Percentiles rank a stretch among this genome's conserved stretches.
phyloP scores from a whole-genome alignment of 2,113 vertebrate species.

The Athene cunicularia region DNA sequence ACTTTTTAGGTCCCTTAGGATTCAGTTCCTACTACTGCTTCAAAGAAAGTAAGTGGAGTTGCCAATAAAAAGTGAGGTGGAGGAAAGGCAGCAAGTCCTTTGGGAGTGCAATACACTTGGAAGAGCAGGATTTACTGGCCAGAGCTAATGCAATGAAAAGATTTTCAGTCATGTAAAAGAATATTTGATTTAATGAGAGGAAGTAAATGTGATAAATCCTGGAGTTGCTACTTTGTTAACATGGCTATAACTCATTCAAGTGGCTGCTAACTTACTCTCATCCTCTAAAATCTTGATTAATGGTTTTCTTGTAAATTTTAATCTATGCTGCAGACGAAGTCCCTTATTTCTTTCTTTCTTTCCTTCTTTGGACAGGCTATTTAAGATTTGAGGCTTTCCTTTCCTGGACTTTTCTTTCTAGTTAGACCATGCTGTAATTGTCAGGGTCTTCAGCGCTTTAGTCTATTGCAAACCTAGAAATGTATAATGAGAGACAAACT shows the following conservation, averaged over 20 bases:
- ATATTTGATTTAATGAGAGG: slow-evolving; percentile 12
- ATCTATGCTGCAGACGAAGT: neutral
- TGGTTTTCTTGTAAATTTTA: neutral
- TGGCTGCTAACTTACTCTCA: neutral
- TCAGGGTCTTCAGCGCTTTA: neutral
- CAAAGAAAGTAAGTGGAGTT: neutral
- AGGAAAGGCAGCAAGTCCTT: neutral
- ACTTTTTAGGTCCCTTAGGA: neutral
- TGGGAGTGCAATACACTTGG: neutral
- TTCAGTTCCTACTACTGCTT: neutral
- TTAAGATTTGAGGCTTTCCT: neutral
- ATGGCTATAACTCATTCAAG: neutral
- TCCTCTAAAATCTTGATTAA: neutral
- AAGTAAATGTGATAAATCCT: slow-evolving; percentile 5
- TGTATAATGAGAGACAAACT: neutral
- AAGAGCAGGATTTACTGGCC: neutral
- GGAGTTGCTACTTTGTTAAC: neutral
- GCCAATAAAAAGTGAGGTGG: neutral
- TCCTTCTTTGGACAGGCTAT: neutral
- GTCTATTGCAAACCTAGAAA: neutral
- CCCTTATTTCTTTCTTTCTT: neutral
- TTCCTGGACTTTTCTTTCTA: neutral
- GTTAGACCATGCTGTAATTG: neutral
- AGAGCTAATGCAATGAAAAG: neutral
- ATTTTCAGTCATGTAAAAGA: neutral